A percentile compares a stretch with the other conserved stretches of the same genome.
These are phyloP conservation scores for Gadus macrocephalus DNA, from an alignment of 2,113 vertebrate genomes.

Conservation along the genomic window DNA sequence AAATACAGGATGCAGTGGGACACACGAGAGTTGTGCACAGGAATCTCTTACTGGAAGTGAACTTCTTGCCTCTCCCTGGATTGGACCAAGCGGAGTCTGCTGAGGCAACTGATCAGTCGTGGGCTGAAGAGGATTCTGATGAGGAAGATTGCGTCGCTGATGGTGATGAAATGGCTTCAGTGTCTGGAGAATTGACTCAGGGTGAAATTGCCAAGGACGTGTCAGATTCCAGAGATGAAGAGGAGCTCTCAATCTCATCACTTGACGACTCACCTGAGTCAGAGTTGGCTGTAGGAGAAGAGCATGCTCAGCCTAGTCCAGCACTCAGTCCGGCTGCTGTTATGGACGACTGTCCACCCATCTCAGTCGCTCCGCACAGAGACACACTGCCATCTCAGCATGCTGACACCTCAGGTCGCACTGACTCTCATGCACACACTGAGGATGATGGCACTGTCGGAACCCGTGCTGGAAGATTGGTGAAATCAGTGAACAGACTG, in stretches of 20 bases:
- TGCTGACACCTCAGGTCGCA: not conserved
- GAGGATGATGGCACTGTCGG: not conserved
- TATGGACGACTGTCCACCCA: not conserved
- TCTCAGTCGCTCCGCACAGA: not conserved
- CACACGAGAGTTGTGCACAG: constrained; percentile 10
- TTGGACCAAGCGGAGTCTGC: not conserved
- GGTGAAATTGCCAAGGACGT: not conserved
- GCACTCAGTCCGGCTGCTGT: not conserved
- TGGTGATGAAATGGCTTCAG: too few relatives aligned
- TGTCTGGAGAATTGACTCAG: too few relatives aligned
- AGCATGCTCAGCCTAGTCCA: not conserved
- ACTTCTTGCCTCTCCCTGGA: constrained; percentile 14
- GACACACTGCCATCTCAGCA: not conserved
- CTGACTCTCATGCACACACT: not conserved
- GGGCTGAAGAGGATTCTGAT: too few relatives aligned
- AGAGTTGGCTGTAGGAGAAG: not conserved
- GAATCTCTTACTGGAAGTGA: constrained; percentile 27
- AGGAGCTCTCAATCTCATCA: not conserved
- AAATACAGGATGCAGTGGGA: constrained; percentile 3
- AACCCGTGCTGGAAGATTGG: constrained; percentile 5
- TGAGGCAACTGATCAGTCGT: not conserved
- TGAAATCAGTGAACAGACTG: constrained; percentile 2
- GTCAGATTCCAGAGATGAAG: not conserved
- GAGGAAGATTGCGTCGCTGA: too few relatives aligned
- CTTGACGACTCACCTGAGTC: not conserved